Percentiles rank a stretch among this genome's conserved stretches.
Conservation (phyloP, 2,888 invertebrate species). For the Embidobia sp. region DNA sequence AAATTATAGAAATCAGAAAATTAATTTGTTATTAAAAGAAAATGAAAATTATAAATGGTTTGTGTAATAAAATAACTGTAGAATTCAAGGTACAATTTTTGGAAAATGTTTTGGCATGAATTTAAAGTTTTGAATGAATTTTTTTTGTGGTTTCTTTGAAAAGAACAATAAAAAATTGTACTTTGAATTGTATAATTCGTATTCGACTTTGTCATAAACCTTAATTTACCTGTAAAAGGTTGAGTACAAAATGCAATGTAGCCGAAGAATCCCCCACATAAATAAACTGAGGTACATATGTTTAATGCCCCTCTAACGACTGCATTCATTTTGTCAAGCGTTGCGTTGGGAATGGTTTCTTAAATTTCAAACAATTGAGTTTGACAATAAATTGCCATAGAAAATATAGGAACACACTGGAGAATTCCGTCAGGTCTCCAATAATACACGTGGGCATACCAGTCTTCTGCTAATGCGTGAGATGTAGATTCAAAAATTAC, state of each 20-base stretch:
- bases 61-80: no score
- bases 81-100: no score
- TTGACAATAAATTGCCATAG: constrained; percentile 98
- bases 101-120: no score
- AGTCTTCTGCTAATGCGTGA: constrained; percentile 88
- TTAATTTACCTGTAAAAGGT: constrained; percentile 87
- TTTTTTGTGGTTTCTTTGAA: no score
- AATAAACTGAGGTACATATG: constrained; percentile 94
- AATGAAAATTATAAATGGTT: no score
- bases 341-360: constrained; percentile 93
- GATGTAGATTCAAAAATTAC: constrained; percentile 90
- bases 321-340: constrained; percentile 93
- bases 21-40: no score
- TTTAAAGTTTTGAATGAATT: no score
- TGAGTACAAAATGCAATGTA: constrained; percentile 93
- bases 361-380: constrained; percentile 98
- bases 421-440: constrained; percentile 94
- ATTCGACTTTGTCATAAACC: no score
- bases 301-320: constrained; percentile 94
- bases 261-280: constrained; percentile 95
- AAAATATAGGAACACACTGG: constrained; percentile 97
- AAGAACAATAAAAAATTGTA: no score
- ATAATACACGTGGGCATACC: constrained; percentile 87
- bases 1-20: constrained; percentile 14
- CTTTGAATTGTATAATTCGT: no score